A percentile compares a stretch with the other conserved stretches of the same genome.
Conservation (phyloP, 2,888 invertebrate genomes). For the Entomobrya proxima region DNA sequence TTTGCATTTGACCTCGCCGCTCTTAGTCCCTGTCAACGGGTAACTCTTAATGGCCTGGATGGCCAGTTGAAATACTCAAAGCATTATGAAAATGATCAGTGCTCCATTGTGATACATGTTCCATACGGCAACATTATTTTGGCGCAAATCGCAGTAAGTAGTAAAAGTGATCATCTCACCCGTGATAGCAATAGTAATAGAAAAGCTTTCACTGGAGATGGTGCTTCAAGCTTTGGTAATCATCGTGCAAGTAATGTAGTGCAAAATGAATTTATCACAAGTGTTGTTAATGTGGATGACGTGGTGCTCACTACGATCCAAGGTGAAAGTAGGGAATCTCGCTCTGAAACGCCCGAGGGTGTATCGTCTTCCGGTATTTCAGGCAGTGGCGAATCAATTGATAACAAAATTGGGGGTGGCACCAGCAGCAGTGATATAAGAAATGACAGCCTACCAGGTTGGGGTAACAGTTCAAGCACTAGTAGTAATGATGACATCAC, state of each 20-base stretch:
- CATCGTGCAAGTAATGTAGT: neutral
- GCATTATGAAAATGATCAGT: slow-evolving; percentile 70
- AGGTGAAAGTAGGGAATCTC: slow-evolving; percentile 2
- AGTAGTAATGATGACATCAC: slow-evolving; percentile 2
- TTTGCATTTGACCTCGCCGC: slow-evolving; percentile 71
- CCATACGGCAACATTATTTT: slow-evolving; percentile 74
- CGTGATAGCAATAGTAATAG: slow-evolving; percentile 30
- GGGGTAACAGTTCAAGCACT: neutral
- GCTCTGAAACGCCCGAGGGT: neutral
- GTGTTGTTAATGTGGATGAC: slow-evolving; percentile 14
- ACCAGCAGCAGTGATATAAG: neutral
- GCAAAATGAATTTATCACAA: slow-evolving; percentile 25
- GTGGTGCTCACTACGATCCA: neutral
- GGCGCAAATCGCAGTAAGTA: slow-evolving; percentile 71
- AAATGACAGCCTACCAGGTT: slow-evolving; percentile 17
- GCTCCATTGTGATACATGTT: slow-evolving; percentile 75
- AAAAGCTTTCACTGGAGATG: neutral
- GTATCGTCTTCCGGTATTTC: slow-evolving; percentile 1
- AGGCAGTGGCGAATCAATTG: neutral
- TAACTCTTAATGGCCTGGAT: slow-evolving; percentile 68
- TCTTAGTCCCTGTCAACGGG: slow-evolving; percentile 74
- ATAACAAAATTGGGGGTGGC: neutral
- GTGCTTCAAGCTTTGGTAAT: neutral
- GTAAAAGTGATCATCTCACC: slow-evolving; percentile 37
- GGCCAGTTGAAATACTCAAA: slow-evolving; percentile 72